Percentiles rank a stretch among this genome's conserved stretches.
Conservation (phyloP, 2,113 vertebrate species). For the Hepsetus odoe region DNA sequence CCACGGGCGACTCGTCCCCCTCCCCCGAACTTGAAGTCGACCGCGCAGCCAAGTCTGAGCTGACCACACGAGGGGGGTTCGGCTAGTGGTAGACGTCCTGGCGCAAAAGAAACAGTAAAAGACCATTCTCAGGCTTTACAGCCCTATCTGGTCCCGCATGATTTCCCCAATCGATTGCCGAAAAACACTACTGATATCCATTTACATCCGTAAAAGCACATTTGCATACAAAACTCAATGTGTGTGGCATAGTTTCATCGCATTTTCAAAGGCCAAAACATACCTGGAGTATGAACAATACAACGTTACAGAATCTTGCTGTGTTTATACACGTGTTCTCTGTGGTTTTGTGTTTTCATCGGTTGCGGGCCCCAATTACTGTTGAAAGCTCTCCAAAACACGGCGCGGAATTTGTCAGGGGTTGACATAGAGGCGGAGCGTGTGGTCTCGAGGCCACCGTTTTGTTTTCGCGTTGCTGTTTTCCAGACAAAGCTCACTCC, state of each 20-base stretch:
- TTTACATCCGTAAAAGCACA: neutral
- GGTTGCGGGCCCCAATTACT: conserved; percentile 89
- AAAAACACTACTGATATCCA: neutral
- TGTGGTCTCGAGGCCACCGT: conserved; percentile 78
- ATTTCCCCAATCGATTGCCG: neutral
- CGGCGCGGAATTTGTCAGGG: conserved; percentile 92
- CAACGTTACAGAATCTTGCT: neutral
- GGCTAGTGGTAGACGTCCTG: conserved; percentile 58
- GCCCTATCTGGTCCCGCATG: neutral
- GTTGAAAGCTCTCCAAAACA: conserved; percentile 88
- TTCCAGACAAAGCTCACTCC: conserved; percentile 38
- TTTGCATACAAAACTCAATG: neutral
- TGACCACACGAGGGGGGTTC: conserved; percentile 33
- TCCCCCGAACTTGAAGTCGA: conserved; percentile 81
- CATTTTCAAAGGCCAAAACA: neutral
- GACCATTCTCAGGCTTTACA: neutral
- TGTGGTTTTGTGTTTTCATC: conserved; percentile 86
- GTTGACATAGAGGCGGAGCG: conserved; percentile 87
- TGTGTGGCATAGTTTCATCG: neutral
- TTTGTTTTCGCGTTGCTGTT: conserved; percentile 76
- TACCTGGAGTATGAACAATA: neutral
- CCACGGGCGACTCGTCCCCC: conserved; percentile 57
- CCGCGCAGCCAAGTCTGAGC: conserved; percentile 70
- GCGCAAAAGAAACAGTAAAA: neutral
- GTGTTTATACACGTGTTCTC: neutral